These are phyloP conservation scores for Arvicanthis niloticus DNA, from an alignment of 2,113 vertebrate genomes.

Conservation along the genomic window DNA sequence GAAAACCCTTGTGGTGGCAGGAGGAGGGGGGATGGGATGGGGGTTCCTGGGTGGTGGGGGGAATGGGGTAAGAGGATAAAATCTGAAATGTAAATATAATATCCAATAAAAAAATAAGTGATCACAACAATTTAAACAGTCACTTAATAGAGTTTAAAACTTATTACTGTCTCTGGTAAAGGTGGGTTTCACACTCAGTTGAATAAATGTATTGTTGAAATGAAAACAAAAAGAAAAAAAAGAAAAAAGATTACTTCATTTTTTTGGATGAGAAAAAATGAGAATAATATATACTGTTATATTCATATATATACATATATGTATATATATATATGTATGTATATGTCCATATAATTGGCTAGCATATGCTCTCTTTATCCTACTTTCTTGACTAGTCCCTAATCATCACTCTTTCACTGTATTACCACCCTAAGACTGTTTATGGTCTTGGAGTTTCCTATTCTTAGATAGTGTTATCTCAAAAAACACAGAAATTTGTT, in stretches of 20 bases:
- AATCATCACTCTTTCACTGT: not conserved
- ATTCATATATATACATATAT: not conserved
- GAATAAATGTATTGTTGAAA: constrained; percentile 6
- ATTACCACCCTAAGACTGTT: constrained; percentile 7
- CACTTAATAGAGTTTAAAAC: not conserved
- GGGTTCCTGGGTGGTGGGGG: too few species aligned
- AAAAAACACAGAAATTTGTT: constrained; percentile 54
- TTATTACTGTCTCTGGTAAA: not conserved
- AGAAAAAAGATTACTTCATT: constrained; percentile 12
- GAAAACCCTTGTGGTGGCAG: too few species aligned
- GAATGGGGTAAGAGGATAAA: too few species aligned
- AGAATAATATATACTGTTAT: not conserved
- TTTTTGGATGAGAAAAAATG: not conserved
- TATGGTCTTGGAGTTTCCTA: constrained; percentile 18
- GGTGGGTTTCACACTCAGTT: not conserved
- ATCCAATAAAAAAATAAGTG: too few species aligned
- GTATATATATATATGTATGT: not conserved
- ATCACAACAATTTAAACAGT: not conserved
- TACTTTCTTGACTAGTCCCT: not conserved
- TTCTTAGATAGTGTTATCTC: not conserved
- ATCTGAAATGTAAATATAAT: too few species aligned
- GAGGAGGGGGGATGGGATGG: too few species aligned
- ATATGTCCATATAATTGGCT: not conserved
- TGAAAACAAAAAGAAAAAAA: too few species aligned
- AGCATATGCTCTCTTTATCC: not conserved